Percentiles rank a stretch among this genome's conserved stretches.
These are phyloP conservation scores for Numenius arquata DNA, from an alignment of 2,113 vertebrate species.

Conservation along the genomic window DNA sequence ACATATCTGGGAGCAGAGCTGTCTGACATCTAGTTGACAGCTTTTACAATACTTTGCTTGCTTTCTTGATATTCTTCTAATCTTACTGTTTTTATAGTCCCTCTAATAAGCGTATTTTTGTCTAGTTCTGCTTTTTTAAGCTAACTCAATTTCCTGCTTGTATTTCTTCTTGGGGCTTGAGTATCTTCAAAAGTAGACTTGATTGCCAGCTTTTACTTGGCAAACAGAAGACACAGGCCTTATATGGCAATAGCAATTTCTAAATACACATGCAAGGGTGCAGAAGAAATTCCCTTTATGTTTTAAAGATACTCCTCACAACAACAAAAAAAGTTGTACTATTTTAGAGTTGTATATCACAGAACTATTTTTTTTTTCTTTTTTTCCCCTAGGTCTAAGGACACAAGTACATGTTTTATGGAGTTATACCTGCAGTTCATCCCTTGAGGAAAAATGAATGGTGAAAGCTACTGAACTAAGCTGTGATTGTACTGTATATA, in stretches of 20 bases:
- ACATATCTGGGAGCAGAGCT: neutral
- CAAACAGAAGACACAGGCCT: neutral
- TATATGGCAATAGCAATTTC: neutral
- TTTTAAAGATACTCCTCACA: neutral
- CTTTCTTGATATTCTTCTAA: neutral
- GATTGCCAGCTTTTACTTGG: neutral
- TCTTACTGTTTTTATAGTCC: neutral
- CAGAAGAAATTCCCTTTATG: neutral
- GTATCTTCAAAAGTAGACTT: neutral
- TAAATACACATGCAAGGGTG: neutral
- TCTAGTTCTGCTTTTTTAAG: neutral
- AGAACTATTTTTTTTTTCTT: neutral
- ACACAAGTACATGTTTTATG: slow-evolving; percentile 23
- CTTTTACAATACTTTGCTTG: neutral
- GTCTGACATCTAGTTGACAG: neutral
- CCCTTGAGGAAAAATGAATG: slow-evolving; percentile 51
- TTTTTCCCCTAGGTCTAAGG: slow-evolving; percentile 43
- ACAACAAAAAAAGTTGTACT: neutral
- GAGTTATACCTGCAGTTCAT: slow-evolving; percentile 26
- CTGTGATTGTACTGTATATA: slow-evolving; percentile 75
- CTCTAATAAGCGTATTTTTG: neutral
- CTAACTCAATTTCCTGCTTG: neutral
- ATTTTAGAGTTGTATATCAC: neutral
- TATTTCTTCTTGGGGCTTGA: neutral
- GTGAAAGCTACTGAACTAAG: slow-evolving; percentile 80